Percentiles rank a stretch among this genome's conserved stretches.
phyloP scores from a whole-genome alignment of 2,113 vertebrate genomes.

The Leptodactylus fuscus region DNA sequence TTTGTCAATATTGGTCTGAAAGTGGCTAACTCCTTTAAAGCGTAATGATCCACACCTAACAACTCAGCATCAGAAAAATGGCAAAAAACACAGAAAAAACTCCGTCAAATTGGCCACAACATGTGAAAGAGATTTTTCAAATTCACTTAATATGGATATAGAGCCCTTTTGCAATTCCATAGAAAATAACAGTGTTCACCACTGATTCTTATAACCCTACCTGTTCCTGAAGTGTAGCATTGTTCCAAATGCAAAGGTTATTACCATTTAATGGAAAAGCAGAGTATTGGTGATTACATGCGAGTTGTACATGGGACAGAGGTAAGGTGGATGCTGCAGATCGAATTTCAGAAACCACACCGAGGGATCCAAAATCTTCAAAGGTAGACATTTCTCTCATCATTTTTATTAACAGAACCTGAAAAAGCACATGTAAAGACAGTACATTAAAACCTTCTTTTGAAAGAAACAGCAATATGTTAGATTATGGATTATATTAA shows the following conservation, averaged over 20 bases:
- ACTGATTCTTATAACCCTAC: constrained; percentile 69
- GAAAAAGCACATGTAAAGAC: not conserved
- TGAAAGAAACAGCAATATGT: no score
- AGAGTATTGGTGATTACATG: constrained; percentile 71
- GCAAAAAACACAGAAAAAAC: no score
- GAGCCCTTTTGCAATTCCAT: no score
- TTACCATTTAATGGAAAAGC: constrained; percentile 74
- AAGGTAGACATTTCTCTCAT: not conserved
- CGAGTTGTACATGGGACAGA: constrained; percentile 75
- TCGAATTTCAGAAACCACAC: constrained; percentile 68
- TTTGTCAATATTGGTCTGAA: no score
- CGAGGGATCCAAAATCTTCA: not conserved
- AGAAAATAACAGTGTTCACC: no score
- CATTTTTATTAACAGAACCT: constrained; percentile 28
- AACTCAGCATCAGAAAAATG: no score
- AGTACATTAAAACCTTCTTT: no score
- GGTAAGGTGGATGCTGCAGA: constrained; percentile 64
- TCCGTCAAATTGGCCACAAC: not conserved
- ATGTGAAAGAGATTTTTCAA: not conserved
- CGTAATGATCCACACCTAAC: no score
- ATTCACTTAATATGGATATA: not conserved
- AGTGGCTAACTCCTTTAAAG: no score
- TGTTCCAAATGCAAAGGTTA: constrained; percentile 75
- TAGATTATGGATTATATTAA: no score
- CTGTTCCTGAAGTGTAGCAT: constrained; percentile 65